Evolutionary conservation across 1,140 invertebrate species (phyloP), one percentile per base, ranked within the genome.

Genomic region (Drosophila funebris): DNA sequence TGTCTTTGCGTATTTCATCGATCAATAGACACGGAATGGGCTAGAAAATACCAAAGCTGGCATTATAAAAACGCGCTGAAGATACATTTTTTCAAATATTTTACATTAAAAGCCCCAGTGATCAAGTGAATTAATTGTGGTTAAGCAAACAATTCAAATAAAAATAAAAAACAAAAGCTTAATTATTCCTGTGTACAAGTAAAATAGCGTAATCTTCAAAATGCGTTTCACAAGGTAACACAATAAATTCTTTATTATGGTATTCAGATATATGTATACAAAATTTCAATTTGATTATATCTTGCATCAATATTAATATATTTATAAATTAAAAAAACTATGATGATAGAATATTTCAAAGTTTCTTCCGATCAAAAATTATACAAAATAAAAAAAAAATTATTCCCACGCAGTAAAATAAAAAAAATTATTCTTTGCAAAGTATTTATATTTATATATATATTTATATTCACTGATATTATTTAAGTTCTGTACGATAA

Each of bases 141-240:
- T 13, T 6, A 50, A 36, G 22, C 7, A 11, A 52, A 11, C 18
- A 31, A 16, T 39, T 20, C 3, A 24, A 14, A 24, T 43, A 33
- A 39, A 20, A 20, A 56, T 31, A 8, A 7, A 6, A 66, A 14
- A 8, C n/a, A 3, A 44, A 2, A 33, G 33, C 41, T 14, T 29
- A 43, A 24, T 16, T 27, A 9, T 37, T 8, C 16, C 3, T 36
- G 20, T 4, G 20, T n/a, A 24, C 0, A 22, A 18, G 27, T 22
- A 31, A 11, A 14, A 44, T 27, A 16, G 2, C 44, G 24, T 11
- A 33, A 29, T 6, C n/a, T 39, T 50, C 18, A 85, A 75, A 67
- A 87, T 87, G 83, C 66, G 83, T 67, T 87, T 75, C 36, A 87
- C 83, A 64, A 87, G 58, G 82, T 85, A 61, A 81, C 82, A 39